These are phyloP conservation scores for Petrosia ficiformis DNA, from an alignment of 37 sponge, comb jelly and placozoan species.

Conservation along the genomic window DNA sequence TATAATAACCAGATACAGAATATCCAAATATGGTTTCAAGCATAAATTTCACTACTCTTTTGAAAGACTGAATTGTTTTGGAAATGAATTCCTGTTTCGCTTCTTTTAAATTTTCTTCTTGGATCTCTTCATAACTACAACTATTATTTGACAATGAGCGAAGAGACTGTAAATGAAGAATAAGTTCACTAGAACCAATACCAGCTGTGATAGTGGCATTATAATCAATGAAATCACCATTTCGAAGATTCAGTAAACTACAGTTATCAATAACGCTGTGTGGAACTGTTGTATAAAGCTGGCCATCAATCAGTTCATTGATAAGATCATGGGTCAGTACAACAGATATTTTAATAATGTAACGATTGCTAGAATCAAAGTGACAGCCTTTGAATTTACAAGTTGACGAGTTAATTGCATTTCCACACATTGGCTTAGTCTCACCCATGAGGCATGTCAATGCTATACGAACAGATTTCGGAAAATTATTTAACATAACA, in stretches of 20 bases:
- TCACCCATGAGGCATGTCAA: slow-evolving; percentile 43
- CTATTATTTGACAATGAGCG: background rate
- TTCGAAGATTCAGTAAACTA: slow-evolving; percentile 7
- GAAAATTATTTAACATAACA: slow-evolving; percentile 12
- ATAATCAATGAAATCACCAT: background rate
- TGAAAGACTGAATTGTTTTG: background rate
- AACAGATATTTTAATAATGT: background rate
- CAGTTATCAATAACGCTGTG: background rate
- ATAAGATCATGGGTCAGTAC: background rate
- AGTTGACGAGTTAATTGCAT: slow-evolving; percentile 20
- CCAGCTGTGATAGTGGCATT: slow-evolving; percentile 58
- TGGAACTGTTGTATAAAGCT: slow-evolving; percentile 5
- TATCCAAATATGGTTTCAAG: slow-evolving; percentile 37
- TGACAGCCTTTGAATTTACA: slow-evolving; percentile 42
- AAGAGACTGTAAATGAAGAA: background rate
- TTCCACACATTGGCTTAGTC: slow-evolving; percentile 47
- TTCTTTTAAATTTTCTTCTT: slow-evolving; percentile 1
- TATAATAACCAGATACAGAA: slow-evolving; percentile 6
- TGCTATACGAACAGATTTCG: slow-evolving; percentile 12
- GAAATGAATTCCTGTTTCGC: background rate
- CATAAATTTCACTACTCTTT: slow-evolving; percentile 8
- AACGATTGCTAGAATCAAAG: slow-evolving; percentile 25
- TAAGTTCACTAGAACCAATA: slow-evolving; percentile 30
- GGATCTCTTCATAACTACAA: background rate
- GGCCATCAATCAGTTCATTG: background rate